These are phyloP conservation scores for Dryas iulia DNA, from an alignment of 1,140 invertebrate species.

Conservation along the genomic window DNA sequence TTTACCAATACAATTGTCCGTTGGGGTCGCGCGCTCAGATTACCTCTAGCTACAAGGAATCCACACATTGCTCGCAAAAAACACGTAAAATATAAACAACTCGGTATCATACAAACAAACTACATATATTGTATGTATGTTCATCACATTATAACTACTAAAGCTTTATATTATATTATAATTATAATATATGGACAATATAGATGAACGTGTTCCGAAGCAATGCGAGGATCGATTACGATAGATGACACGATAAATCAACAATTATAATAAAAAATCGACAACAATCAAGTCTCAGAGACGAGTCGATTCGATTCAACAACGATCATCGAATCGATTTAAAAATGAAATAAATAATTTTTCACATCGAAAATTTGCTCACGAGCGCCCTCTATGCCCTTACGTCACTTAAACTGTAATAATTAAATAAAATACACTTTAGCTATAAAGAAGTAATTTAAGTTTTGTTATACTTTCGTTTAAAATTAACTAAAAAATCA, in stretches of 20 bases:
- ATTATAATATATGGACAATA: background rate
- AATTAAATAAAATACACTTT: no score
- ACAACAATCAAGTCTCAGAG: slow-evolving; percentile 45
- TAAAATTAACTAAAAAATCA: no score
- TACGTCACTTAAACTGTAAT: slow-evolving; percentile 7
- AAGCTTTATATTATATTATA: slow-evolving; percentile 1
- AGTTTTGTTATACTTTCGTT: no score
- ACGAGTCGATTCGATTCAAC: slow-evolving; percentile 39
- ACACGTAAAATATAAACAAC: background rate
- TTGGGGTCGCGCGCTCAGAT: slow-evolving; percentile 15
- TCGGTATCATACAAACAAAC: background rate
- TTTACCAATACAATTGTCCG: slow-evolving; percentile 4
- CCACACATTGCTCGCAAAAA: background rate
- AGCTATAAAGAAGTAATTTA: no score
- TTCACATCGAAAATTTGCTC: slow-evolving; percentile 22
- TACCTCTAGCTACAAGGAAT: slow-evolving; percentile 12
- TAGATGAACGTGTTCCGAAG: background rate
- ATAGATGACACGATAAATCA: slow-evolving; percentile 14
- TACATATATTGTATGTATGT: background rate
- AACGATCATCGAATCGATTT: slow-evolving; percentile 51
- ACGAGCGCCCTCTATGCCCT: background rate
- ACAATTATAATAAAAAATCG: slow-evolving; percentile 22
- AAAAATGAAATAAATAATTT: slow-evolving; percentile 41
- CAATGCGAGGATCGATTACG: background rate
- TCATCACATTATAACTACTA: slow-evolving; percentile 1